Base-by-base conservation (phyloP, 2,888 invertebrate genomes). In the Conus canariensis region DNA sequence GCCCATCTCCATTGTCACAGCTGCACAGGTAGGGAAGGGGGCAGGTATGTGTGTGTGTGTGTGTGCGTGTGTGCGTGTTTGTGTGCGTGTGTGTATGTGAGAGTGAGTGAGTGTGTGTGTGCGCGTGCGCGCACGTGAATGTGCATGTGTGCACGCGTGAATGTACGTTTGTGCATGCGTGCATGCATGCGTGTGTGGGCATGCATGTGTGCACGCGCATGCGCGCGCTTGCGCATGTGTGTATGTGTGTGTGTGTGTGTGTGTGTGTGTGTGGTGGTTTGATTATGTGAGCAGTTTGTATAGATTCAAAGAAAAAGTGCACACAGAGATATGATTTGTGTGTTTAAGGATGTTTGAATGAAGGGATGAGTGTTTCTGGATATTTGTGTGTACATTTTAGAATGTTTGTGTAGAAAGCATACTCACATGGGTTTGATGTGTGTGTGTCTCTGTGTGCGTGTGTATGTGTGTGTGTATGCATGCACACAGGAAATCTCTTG, bases 111-210 rank as follows among this genome's bases (percentile, higher is more conserved):
- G 56, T 83, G 83, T 59, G 19, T 85, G 59, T 60, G 60, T 30
- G 85, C 64, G 85, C n/a, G 60, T 30, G 85, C n/a, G 14, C 59
- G 59, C 19, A 60, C 59, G 85, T 60, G 30, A 30, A 30, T 30
- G 9, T 19, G 59, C 25, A 12, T 22, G 0, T 14, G 85, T 25
- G 59, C 4, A 14, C 56, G 83, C n/a, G 19, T 56, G 56, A 9
- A 1, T 56, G 19, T 22, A n/a, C n/a, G 58, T 22, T 2, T 59
- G 85, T 60, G 85, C 22, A 59, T 85, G 85, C 60, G 85, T 25
- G 85, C 60, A 59, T 60, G 85, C 64, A 22, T 60, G 60, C 60
- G 85, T 85, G 85, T n/a, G 60, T 60, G 85, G 14, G 30, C n/a
- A 10, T 85, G 59, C 19, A 60, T 85, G 85, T 60, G 85, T 85